Evolutionary conservation across 2,888 invertebrate species (phyloP), one percentile per base, ranked within the genome.

Genomic region (Spicauda simplicius): DNA sequence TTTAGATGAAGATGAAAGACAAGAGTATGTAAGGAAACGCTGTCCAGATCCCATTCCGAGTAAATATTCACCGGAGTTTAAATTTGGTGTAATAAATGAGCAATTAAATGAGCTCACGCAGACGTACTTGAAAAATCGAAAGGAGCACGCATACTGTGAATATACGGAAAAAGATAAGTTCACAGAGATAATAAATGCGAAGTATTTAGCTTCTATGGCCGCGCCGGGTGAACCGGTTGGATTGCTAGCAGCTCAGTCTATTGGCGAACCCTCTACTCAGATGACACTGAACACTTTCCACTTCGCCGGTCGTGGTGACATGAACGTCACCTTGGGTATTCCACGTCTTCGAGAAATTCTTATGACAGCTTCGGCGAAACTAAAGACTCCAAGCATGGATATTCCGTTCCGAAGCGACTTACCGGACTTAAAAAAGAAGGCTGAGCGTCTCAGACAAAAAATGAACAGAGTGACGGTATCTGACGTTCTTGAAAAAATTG

Each of bases 281-380:
- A 99, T 99, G 99, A 99, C 99, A 79, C 91, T 99, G 84, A 99
- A 99, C 88, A 99, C 99, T 52, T 99, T 99, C 90, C 99, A 99
- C 85, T 99, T 99, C 87, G 99, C 99, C 78, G 99, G 99, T 82
- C 96, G 99, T 90, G 99, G 99, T 94, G 99, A 99, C 91, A 99
- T 99, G 99, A 99, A 99, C 94, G 99, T 99, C 0, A 99, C 99
- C 0, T 94, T 99, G n/a, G 99, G 99, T 94, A 99, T 99, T 77
- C 99, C 99, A 0, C 96, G 99, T 76, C 94, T 99, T 6, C 93
- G 99, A 76, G 99, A 99, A 94, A 98, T 99, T 76, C 93, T 99
- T 0, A 99, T 99, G 99, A 96, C 97, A 79, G 99, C 99, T 0
- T 97, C 98, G 0, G 95, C 95, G n/a, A 97, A 96, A 70, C 97